A percentile compares a stretch with the other conserved stretches of the same genome.
These are phyloP conservation scores for Halyomorpha halys DNA, from an alignment of 1,140 invertebrate species.

Conservation along the genomic window DNA sequence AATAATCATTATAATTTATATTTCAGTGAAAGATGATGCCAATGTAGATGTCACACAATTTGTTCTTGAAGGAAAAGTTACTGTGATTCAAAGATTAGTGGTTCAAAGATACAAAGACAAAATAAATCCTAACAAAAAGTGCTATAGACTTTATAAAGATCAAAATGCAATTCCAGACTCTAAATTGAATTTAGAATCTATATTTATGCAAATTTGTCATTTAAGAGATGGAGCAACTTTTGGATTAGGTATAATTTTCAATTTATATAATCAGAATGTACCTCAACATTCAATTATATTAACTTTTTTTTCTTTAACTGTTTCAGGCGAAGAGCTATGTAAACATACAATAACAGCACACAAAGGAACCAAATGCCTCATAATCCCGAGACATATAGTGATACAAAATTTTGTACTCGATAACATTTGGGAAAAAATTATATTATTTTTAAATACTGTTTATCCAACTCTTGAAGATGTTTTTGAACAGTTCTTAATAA, in stretches of 20 bases:
- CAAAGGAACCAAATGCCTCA: constrained; percentile 18
- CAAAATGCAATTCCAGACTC: neutral
- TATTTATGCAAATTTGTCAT: constrained; percentile 22
- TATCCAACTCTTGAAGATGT: constrained; percentile 17
- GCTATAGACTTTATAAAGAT: neutral
- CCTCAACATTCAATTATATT: neutral
- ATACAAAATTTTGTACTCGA: constrained; percentile 18
- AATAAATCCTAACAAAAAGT: neutral
- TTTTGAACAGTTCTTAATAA: constrained; percentile 17
- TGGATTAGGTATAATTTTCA: constrained; percentile 17
- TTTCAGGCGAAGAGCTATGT: constrained; percentile 21
- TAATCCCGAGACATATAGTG: constrained; percentile 21
- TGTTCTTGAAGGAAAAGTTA: constrained; percentile 17
- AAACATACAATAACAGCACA: constrained; percentile 20
- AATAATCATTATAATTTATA: too few species aligned
- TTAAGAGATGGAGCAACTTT: constrained; percentile 21
- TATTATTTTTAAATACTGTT: constrained; percentile 20
- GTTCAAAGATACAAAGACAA: neutral
- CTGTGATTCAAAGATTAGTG: constrained; percentile 16
- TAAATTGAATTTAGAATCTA: constrained; percentile 2
- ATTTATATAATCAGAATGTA: neutral
- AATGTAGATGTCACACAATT: constrained; percentile 24
- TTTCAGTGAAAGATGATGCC: constrained; percentile 22
- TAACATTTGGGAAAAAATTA: constrained; percentile 24
- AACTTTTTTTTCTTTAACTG: neutral